phyloP scores from a whole-genome alignment of 1,140 invertebrate genomes.

The Lordiphosa collinella region DNA sequence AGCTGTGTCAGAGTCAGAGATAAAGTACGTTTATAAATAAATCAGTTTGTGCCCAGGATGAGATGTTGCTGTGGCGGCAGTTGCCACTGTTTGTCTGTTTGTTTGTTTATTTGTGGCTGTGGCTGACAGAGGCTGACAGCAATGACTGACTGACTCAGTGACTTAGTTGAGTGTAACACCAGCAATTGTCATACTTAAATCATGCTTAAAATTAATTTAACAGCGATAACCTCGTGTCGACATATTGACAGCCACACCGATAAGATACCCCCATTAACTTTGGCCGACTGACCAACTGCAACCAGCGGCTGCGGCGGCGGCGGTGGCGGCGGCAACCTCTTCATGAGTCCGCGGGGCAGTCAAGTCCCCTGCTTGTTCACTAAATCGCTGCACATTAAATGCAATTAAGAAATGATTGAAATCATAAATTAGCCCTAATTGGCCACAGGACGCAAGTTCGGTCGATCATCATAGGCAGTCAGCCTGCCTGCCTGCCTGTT shows the following conservation, averaged over 20 bases:
- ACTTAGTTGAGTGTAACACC: slow-evolving; percentile 24
- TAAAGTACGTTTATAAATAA: slow-evolving; percentile 75
- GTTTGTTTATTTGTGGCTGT: slow-evolving; percentile 8
- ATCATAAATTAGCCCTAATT: slow-evolving; percentile 76
- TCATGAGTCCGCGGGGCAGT: slow-evolving; percentile 4
- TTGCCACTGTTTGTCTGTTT: slow-evolving; percentile 17
- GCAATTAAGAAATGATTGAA: slow-evolving; percentile 77
- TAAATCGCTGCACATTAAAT: slow-evolving; percentile 75
- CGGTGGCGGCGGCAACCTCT: neutral
- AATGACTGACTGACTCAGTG: slow-evolving; percentile 26
- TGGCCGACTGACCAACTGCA: slow-evolving; percentile 66
- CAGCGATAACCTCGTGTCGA: slow-evolving; percentile 50
- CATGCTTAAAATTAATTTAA: slow-evolving; percentile 60
- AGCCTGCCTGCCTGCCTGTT: neutral
- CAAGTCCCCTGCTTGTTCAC: slow-evolving; percentile 26
- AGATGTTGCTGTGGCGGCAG: slow-evolving; percentile 29
- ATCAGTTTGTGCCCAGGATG: slow-evolving; percentile 63
- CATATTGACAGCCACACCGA: slow-evolving; percentile 37
- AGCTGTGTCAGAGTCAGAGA: slow-evolving; percentile 54
- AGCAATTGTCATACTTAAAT: slow-evolving; percentile 30
- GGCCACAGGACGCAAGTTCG: slow-evolving; percentile 50
- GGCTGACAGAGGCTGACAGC: slow-evolving; percentile 13
- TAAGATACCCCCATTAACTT: slow-evolving; percentile 57
- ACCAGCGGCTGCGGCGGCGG: neutral
- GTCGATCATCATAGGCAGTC: neutral